Conservation (phyloP, 2,113 vertebrate genomes). For the Erpornis zantholeuca region DNA sequence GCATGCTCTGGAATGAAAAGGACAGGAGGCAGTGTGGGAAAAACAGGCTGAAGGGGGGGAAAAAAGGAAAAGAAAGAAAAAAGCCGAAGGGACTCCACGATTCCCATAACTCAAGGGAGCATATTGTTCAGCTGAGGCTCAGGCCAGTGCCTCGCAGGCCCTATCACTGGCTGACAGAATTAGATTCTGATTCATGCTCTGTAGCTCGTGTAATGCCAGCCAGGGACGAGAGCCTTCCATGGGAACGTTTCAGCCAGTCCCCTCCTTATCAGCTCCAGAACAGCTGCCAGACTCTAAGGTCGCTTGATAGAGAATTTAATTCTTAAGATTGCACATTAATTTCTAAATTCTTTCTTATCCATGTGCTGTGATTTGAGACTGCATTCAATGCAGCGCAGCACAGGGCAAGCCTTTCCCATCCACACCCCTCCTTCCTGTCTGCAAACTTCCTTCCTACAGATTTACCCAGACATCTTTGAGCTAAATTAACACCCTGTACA, state of each 20-base stretch:
- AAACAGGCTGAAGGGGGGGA: not conserved
- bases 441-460: conserved; percentile 74
- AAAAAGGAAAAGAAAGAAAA: not conserved
- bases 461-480: conserved; percentile 72
- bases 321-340: conserved; percentile 73
- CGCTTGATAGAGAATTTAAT: conserved; percentile 71
- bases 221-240: conserved; percentile 73
- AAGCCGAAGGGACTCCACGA: not conserved
- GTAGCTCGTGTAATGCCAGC: conserved; percentile 72
- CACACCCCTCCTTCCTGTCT: conserved; percentile 75
- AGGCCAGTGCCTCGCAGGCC: conserved; percentile 66
- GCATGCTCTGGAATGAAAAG: conserved; percentile 34
- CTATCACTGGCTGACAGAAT: conserved; percentile 76
- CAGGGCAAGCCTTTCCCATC: conserved; percentile 71
- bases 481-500: conserved; percentile 33
- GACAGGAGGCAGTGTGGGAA: conserved; percentile 50
- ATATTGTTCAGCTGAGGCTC: conserved; percentile 42
- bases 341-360: conserved; percentile 76
- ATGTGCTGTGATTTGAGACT: conserved; percentile 41
- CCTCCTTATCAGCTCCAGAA: conserved; percentile 74
- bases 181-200: conserved; percentile 82
- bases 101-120: conserved; percentile 74
- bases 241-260: conserved; percentile 67
- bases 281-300: conserved; percentile 74
- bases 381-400: conserved; percentile 41